Evolutionary conservation across 1,140 invertebrate species (phyloP).

Genomic region (Gryon sp.): DNA sequence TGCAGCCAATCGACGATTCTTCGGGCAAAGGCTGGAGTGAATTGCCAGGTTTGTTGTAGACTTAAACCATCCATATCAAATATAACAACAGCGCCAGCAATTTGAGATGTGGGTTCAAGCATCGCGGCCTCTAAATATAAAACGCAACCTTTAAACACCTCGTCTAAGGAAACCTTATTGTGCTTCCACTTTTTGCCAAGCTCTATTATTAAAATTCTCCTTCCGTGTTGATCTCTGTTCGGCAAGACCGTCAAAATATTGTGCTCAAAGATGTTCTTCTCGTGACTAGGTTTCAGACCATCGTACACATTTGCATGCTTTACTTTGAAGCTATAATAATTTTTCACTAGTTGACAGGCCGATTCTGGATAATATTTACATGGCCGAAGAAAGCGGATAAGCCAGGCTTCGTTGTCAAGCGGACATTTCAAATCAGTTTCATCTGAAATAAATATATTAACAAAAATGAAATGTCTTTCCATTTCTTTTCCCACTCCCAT

Average conservation of each 20-base stretch:
- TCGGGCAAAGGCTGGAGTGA: conserved; percentile 87
- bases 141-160: conserved; percentile 90
- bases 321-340: conserved; percentile 89
- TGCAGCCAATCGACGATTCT: conserved; percentile 89
- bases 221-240: conserved; percentile 86
- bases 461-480: no score
- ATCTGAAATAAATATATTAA: conserved; percentile 78
- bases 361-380: conserved; percentile 91
- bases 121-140: conserved; percentile 89
- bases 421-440: conserved; percentile 86
- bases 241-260: conserved; percentile 88
- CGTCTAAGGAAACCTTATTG: conserved; percentile 87
- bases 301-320: conserved; percentile 88
- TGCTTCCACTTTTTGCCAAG: conserved; percentile 92
- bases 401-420: conserved; percentile 85
- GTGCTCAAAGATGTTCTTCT: conserved; percentile 88
- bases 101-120: conserved; percentile 88
- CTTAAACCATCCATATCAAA: conserved; percentile 89
- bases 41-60: conserved; percentile 85
- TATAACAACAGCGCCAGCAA: conserved; percentile 87
- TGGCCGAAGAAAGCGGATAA: conserved; percentile 87
- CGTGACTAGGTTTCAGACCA: conserved; percentile 84
- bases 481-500: no score
- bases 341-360: conserved; percentile 85
- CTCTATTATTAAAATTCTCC: conserved; percentile 87